These are phyloP conservation scores for Neosalanx taihuensis DNA, from an alignment of 2,797 vertebrate species.

Conservation along the genomic window DNA sequence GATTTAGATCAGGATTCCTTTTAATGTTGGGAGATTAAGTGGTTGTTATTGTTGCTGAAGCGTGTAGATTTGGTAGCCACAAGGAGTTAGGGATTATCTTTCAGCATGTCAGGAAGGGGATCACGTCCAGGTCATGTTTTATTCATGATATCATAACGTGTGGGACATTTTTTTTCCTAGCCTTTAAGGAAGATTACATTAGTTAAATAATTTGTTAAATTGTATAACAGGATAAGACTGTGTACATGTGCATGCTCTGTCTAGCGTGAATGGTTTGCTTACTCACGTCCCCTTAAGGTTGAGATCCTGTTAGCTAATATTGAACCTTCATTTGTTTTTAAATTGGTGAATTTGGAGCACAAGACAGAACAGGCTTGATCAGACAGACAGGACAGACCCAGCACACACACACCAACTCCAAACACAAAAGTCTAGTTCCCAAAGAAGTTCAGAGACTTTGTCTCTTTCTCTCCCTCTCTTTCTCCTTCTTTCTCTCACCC, in stretches of 20 bases:
- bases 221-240: constrained; percentile 50
- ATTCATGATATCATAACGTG: constrained; percentile 53
- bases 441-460: too few relatives aligned
- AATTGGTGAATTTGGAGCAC: neutral
- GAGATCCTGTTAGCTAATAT: neutral
- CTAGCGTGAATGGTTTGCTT: neutral
- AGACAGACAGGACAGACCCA: too few relatives aligned
- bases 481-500: neutral
- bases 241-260: constrained; percentile 39
- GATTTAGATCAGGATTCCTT: neutral
- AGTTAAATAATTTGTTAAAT: constrained; percentile 67
- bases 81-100: constrained; percentile 34
- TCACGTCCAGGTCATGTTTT: constrained; percentile 56
- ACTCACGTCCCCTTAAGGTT: constrained; percentile 10
- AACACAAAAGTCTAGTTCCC: too few relatives aligned
- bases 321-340: neutral
- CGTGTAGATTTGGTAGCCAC: constrained; percentile 33
- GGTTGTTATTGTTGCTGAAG: constrained; percentile 13
- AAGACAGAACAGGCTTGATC: too few relatives aligned
- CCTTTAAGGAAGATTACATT: constrained; percentile 63
- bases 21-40: constrained; percentile 13
- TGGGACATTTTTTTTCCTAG: constrained; percentile 37
- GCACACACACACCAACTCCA: too few relatives aligned
- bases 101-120: constrained; percentile 25
- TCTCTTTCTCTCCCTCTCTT: neutral